Percentiles rank a stretch among this genome's conserved stretches.
Evolutionary conservation across 2,113 vertebrate species (phyloP).

Genomic region (Cebidichthys violaceus): DNA sequence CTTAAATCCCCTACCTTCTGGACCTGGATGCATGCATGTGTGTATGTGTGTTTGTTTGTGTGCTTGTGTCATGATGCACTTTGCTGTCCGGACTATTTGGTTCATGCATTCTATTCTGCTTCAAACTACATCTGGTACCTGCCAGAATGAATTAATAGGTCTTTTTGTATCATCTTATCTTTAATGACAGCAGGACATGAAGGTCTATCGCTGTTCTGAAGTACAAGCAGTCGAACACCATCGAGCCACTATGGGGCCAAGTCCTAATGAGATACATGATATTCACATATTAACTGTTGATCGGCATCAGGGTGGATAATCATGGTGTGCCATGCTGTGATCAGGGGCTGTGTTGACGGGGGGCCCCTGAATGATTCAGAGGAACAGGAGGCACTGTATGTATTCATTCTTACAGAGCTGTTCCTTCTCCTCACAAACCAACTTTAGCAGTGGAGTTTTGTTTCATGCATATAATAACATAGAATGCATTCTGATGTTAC

Average conservation of each 20-base stretch:
- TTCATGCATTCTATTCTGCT: neutral
- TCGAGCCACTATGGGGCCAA: neutral
- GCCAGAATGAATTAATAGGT: conserved; percentile 3
- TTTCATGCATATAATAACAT: too few species aligned
- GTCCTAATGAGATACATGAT: conserved; percentile 37
- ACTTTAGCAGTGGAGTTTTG: neutral
- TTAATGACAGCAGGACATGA: neutral
- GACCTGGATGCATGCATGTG: conserved; percentile 28
- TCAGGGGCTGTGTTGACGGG: conserved; percentile 15
- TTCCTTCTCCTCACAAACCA: neutral
- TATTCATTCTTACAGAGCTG: conserved; percentile 18
- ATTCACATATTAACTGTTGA: conserved; percentile 46
- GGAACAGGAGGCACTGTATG: conserved; percentile 15
- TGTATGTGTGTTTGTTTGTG: conserved; percentile 18
- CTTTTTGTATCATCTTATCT: neutral
- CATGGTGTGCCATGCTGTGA: conserved; percentile 19
- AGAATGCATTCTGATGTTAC: neutral
- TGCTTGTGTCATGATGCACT: neutral
- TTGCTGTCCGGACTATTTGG: neutral
- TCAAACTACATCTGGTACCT: neutral
- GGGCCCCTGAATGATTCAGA: conserved; percentile 34
- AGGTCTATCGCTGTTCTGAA: neutral
- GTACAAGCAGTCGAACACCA: neutral
- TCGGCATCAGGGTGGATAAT: conserved; percentile 31
- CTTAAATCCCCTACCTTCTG: conserved; percentile 67